These are phyloP conservation scores for Plumapathes pennacea DNA, from an alignment of 92 coral and sea anemone genomes.

Conservation along the genomic window DNA sequence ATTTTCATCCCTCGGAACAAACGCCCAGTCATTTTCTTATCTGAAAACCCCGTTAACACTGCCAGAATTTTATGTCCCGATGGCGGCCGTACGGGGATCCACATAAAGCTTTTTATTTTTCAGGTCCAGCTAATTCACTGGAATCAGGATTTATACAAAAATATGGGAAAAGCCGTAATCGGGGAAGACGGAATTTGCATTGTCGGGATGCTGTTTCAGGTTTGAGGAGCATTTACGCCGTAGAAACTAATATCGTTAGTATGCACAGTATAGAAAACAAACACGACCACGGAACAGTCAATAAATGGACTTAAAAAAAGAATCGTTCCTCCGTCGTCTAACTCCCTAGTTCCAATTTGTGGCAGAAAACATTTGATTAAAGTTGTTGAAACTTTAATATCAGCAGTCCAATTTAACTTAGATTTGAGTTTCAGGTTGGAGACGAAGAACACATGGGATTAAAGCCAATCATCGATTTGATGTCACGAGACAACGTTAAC, in stretches of 20 bases:
- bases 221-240: not conserved
- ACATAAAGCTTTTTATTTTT: not conserved
- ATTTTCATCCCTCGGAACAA: too few relatives aligned
- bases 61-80: too few relatives aligned
- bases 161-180: constrained; percentile 77
- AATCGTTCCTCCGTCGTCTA: too few relatives aligned
- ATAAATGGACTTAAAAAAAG: too few relatives aligned
- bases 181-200: constrained; percentile 77
- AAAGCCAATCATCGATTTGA: constrained; percentile 30
- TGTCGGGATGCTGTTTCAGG: constrained; percentile 74
- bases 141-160: constrained; percentile 67
- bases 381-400: not conserved
- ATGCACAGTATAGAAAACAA: not conserved
- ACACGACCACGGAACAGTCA: too few relatives aligned
- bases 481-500: constrained; percentile 64
- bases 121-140: constrained; percentile 85
- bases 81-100: too few relatives aligned
- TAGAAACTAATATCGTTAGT: not conserved
- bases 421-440: constrained; percentile 40
- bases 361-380: not conserved
- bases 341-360: too few relatives aligned
- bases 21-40: too few relatives aligned
- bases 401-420: not conserved
- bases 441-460: constrained; percentile 61
- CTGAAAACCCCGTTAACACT: not conserved